A percentile compares a stretch with the other conserved stretches of the same genome.
Conservation (phyloP, 2,113 vertebrate genomes). For the Gymnogyps californianus region DNA sequence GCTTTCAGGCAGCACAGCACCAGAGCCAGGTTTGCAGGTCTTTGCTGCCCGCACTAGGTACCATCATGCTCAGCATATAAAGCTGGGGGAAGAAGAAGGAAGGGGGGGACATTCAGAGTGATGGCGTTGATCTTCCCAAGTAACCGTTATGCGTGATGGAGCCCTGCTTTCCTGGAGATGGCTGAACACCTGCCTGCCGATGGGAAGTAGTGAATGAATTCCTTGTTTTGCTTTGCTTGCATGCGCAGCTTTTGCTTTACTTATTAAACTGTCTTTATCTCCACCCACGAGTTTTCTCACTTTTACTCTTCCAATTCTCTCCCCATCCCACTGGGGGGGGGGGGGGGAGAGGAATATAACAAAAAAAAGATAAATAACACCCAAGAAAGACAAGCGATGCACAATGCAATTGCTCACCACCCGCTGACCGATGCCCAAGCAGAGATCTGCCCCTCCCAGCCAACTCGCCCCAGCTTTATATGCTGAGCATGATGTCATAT, state of each 20-base stretch:
- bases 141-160: neutral
- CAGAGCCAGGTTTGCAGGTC: too few species aligned
- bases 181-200: neutral
- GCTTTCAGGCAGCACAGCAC: too few species aligned
- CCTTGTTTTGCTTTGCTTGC: neutral
- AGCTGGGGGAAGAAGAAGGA: neutral
- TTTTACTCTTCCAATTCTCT: neutral
- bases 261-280: neutral
- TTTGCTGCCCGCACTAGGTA: too few species aligned
- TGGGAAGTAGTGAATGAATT: neutral
- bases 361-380: too few species aligned
- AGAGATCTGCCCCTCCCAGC: too few species aligned
- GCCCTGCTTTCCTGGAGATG: neutral
- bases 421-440: too few species aligned
- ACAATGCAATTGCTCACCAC: too few species aligned
- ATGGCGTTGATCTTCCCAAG: neutral
- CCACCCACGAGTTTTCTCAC: rapidly evolving
- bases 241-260: rapidly evolving
- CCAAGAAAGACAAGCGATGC: too few species aligned
- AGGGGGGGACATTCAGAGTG: neutral
- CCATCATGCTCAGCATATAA: neutral
- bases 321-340: too few species aligned
- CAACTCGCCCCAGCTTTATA: too few species aligned
- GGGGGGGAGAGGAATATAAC: too few species aligned
- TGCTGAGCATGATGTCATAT: too few species aligned